phyloP scores from a whole-genome alignment of 2,888 invertebrate species.

The Rugalucina vietnamica region DNA sequence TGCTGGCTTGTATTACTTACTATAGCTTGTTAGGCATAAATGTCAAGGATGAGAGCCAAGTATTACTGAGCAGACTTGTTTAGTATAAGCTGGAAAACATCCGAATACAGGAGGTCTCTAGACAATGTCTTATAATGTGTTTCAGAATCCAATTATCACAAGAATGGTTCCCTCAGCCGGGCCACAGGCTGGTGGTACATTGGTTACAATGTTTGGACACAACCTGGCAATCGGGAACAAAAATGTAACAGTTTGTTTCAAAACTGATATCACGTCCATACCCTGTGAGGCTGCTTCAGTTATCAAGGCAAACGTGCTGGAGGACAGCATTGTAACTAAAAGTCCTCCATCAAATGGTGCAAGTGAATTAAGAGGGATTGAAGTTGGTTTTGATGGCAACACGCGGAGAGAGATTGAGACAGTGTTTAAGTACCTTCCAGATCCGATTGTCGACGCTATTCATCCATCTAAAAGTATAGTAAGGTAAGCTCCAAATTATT shows the following conservation, averaged over 20 bases:
- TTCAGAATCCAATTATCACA: background rate
- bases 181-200: background rate
- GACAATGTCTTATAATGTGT: too few species aligned
- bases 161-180: background rate
- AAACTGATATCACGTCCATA: background rate
- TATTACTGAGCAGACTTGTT: too few species aligned
- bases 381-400: background rate
- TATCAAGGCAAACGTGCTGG: background rate
- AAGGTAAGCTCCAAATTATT: too few species aligned
- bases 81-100: too few species aligned
- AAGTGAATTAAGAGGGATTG: background rate
- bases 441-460: background rate
- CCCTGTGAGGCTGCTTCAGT: too few species aligned
- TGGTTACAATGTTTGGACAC: background rate
- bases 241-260: background rate
- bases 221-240: background rate
- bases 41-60: too few species aligned
- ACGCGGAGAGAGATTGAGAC: background rate
- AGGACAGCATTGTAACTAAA: background rate
- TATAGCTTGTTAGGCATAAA: too few species aligned
- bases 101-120: too few species aligned
- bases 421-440: background rate
- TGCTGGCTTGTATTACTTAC: too few species aligned
- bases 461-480: background rate
- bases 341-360: background rate